Percentiles rank a stretch among this genome's conserved stretches.
Evolutionary conservation across 2,113 vertebrate species (phyloP).

Genomic region (Sinosuthora webbiana): DNA sequence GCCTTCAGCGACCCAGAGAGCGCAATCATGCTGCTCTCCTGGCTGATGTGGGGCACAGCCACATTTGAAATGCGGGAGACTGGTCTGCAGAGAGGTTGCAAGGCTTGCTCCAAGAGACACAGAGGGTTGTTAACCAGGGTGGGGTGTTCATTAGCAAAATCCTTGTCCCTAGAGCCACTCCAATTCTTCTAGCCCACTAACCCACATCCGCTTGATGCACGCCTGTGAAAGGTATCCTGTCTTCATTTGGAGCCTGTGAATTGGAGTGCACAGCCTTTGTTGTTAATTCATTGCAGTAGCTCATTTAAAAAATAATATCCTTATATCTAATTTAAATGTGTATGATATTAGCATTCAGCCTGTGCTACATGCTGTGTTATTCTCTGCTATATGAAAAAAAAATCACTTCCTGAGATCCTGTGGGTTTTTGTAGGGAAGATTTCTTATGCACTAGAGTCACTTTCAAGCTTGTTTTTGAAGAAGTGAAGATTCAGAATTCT

Average conservation of each 20-base stretch:
- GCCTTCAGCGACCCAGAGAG: background rate
- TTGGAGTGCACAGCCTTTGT: background rate
- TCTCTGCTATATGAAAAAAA: background rate
- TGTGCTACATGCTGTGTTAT: background rate
- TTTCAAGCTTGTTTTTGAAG: slow-evolving; percentile 21
- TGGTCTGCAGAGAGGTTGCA: background rate
- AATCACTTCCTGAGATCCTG: background rate
- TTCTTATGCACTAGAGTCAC: background rate
- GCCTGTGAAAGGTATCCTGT: background rate
- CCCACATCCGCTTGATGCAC: background rate
- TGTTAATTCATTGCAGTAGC: background rate
- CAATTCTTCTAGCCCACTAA: background rate
- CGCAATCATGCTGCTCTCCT: background rate
- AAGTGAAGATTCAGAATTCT: background rate
- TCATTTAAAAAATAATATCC: background rate
- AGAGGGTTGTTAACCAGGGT: background rate
- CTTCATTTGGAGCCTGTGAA: background rate
- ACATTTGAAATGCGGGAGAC: background rate
- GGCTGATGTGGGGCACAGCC: background rate
- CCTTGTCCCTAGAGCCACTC: background rate
- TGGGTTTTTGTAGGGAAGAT: background rate
- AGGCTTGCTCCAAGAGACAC: background rate
- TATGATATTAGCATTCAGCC: background rate
- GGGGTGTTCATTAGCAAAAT: background rate
- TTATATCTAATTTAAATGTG: slow-evolving; percentile 25